These are phyloP conservation scores for Zelostemma sp. DNA, from an alignment of 1,140 invertebrate genomes.

Conservation along the genomic window DNA sequence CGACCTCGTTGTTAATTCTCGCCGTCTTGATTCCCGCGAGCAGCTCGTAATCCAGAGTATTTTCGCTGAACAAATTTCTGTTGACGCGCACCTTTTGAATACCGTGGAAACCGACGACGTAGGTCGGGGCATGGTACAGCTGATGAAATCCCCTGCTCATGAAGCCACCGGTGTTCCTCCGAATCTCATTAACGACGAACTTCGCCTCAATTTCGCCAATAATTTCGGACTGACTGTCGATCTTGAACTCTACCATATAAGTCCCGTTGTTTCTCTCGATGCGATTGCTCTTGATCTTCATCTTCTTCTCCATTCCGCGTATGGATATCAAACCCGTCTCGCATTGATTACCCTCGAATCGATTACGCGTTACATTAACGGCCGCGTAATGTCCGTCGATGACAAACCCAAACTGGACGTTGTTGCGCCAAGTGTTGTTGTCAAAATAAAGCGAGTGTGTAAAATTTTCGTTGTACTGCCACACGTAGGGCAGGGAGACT, in stretches of 20 bases:
- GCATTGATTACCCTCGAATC: slow-evolving; percentile 89
- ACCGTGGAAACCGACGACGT: slow-evolving; percentile 92
- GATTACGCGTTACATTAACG: slow-evolving; percentile 86
- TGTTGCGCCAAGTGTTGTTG: slow-evolving; percentile 89
- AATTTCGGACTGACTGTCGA: slow-evolving; percentile 94
- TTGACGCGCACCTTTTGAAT: slow-evolving; percentile 94
- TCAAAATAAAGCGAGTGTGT: slow-evolving; percentile 89
- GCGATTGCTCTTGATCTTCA: slow-evolving; percentile 83
- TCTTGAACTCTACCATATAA: slow-evolving; percentile 91
- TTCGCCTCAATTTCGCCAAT: slow-evolving; percentile 84
- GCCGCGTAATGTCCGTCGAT: slow-evolving; percentile 93
- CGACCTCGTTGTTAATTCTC: slow-evolving; percentile 86
- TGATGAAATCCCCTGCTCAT: slow-evolving; percentile 64
- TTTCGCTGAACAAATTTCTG: slow-evolving; percentile 91
- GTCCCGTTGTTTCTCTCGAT: slow-evolving; percentile 86
- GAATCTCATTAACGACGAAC: slow-evolving; percentile 85
- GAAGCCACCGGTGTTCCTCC: slow-evolving; percentile 73
- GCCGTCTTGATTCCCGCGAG: slow-evolving; percentile 92
- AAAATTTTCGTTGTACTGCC: slow-evolving; percentile 95
- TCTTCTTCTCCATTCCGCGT: slow-evolving; percentile 96
- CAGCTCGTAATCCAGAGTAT: slow-evolving; percentile 91
- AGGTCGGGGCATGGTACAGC: slow-evolving; percentile 76
- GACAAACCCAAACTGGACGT: slow-evolving; percentile 86
- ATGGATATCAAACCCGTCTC: slow-evolving; percentile 86
- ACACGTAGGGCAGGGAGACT: slow-evolving; percentile 90